Evolutionary conservation across 2,113 vertebrate genomes (phyloP).

Genomic region (Microcebus lehilahytsara): DNA sequence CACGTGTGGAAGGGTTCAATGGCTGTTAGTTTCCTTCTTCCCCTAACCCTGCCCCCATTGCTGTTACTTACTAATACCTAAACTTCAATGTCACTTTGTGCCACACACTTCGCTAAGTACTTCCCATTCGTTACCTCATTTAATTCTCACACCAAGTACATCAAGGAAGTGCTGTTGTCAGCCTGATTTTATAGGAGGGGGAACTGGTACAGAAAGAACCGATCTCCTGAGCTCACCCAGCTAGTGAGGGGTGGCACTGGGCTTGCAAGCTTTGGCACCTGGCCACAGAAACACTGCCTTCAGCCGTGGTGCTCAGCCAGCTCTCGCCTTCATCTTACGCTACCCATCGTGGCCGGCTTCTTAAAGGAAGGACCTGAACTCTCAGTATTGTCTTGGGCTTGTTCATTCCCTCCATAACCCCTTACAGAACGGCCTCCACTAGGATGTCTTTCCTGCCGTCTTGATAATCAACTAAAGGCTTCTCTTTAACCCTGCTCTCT

Average conservation of each 20-base stretch:
- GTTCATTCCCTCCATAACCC: not conserved
- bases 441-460: not conserved
- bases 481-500: not conserved
- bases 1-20: fast-evolving
- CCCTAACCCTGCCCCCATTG: not conserved
- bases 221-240: not conserved
- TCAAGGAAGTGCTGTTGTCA: not conserved
- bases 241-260: not conserved
- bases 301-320: fast-evolving
- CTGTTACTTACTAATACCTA: not conserved
- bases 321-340: not conserved
- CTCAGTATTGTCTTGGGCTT: not conserved
- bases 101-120: not conserved
- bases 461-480: not conserved
- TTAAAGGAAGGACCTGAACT: not conserved
- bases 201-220: not conserved
- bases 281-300: not conserved
- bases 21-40: not conserved
- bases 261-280: not conserved
- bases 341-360: not conserved
- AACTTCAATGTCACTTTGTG: not conserved
- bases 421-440: not conserved
- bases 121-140: not conserved
- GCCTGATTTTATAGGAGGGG: not conserved
- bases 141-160: not conserved